phyloP scores from a whole-genome alignment of 2,888 invertebrate genomes.

The Orchestes rusci region DNA sequence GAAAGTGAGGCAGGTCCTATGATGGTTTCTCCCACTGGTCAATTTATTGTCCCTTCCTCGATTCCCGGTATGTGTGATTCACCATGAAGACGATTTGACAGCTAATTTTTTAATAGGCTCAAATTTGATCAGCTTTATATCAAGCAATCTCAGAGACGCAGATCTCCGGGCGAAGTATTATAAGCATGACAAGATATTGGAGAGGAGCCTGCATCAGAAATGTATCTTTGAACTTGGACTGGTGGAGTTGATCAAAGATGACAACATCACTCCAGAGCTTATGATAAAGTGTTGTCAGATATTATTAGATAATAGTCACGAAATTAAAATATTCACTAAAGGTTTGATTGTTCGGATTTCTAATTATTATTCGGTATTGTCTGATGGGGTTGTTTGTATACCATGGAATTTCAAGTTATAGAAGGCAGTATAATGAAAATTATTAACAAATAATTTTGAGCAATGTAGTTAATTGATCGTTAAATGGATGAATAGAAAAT shows the following conservation, averaged over 20 bases:
- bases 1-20: conserved; percentile 92
- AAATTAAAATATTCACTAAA: conserved; percentile 48
- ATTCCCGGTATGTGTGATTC: conserved; percentile 58
- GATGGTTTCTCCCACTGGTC: conserved; percentile 89
- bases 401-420: conserved; percentile 73
- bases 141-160: conserved; percentile 69
- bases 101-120: conserved; percentile 43
- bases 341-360: conserved; percentile 73
- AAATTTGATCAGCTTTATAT: conserved; percentile 76
- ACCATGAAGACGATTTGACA: too few species aligned
- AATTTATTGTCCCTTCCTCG: conserved; percentile 86
- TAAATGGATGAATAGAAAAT: too few species aligned
- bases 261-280: conserved; percentile 79
- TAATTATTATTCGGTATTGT: conserved; percentile 85
- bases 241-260: conserved; percentile 75
- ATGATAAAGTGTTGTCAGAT: conserved; percentile 82
- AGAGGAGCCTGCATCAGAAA: conserved; percentile 62
- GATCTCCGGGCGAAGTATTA: conserved; percentile 64
- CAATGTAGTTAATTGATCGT: too few species aligned
- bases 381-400: conserved; percentile 85
- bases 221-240: conserved; percentile 63
- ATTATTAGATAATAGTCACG: conserved; percentile 51
- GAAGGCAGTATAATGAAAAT: too few species aligned
- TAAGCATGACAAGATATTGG: conserved; percentile 75
- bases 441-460: too few species aligned